A percentile compares a stretch with the other conserved stretches of the same genome.
Evolutionary conservation across 2,888 invertebrate species (phyloP).

Genomic region (Bombyx huttoni): DNA sequence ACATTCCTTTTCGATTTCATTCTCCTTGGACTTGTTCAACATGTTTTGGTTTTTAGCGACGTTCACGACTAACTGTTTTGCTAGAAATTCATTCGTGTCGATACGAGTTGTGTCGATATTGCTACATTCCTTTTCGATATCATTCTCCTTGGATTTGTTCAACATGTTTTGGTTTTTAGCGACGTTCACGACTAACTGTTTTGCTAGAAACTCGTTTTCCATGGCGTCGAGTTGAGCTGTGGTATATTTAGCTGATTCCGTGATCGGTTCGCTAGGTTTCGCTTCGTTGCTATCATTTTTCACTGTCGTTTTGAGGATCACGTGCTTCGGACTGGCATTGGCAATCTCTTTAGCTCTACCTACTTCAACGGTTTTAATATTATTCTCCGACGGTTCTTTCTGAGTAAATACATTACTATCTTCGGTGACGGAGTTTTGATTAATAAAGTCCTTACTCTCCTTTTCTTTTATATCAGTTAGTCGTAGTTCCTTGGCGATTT

Average conservation of each 20-base stretch:
- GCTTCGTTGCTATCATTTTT: conserved; percentile 18
- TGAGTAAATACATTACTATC: not conserved
- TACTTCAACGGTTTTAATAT: conserved; percentile 31
- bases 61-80: conserved; percentile 35
- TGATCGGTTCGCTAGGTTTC: conserved; percentile 18
- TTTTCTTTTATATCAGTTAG: conserved; percentile 60
- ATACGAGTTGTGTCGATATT: not conserved
- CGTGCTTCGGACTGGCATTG: conserved; percentile 43
- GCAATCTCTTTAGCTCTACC: conserved; percentile 54
- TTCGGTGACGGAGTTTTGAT: conserved; percentile 10
- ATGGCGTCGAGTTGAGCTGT: conserved; percentile 45
- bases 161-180: conserved; percentile 46
- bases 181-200: conserved; percentile 34
- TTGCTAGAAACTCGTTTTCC: conserved; percentile 49
- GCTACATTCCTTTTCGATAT: conserved; percentile 7
- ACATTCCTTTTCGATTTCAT: conserved; percentile 9
- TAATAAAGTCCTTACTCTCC: conserved; percentile 23
- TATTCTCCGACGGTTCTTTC: conserved; percentile 9
- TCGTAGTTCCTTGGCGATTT: conserved; percentile 41
- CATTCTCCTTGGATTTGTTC: conserved; percentile 35
- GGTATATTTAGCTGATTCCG: conserved; percentile 40
- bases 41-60: conserved; percentile 45
- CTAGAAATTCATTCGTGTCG: conserved; percentile 43
- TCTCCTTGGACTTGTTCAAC: conserved; percentile 38
- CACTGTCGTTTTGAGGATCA: conserved; percentile 47